Percentiles rank a stretch among this genome's conserved stretches.
These are phyloP conservation scores for Bombus terrestris DNA, from an alignment of 1,140 invertebrate species.

Conservation along the genomic window DNA sequence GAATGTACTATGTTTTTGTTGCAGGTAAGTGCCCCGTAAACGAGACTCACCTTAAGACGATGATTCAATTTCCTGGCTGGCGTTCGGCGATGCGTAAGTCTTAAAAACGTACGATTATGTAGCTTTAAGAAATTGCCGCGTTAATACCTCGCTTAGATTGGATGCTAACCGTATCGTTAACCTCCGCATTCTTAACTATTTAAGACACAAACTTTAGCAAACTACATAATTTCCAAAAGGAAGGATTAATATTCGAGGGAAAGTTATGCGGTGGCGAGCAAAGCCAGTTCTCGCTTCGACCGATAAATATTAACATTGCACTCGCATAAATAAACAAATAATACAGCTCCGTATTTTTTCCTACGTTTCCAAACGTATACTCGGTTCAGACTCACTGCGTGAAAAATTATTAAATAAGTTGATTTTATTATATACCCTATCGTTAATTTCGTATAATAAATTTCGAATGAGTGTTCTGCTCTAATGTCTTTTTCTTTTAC, in stretches of 20 bases:
- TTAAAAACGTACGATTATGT: slow-evolving; percentile 36
- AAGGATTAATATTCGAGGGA: neutral
- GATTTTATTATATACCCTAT: neutral
- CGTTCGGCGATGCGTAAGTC: slow-evolving; percentile 39
- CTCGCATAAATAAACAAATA: neutral
- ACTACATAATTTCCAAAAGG: neutral
- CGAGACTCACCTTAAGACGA: slow-evolving; percentile 27
- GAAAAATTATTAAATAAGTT: too few species aligned
- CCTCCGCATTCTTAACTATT: neutral
- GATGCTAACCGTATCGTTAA: neutral
- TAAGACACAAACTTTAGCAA: neutral
- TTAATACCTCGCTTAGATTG: neutral
- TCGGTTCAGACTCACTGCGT: too few species aligned
- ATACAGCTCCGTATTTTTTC: neutral
- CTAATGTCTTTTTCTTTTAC: too few species aligned
- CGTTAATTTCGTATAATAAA: too few species aligned
- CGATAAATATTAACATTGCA: neutral
- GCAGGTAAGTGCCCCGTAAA: slow-evolving; percentile 56
- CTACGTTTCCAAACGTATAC: neutral
- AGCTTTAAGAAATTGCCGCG: slow-evolving; percentile 25
- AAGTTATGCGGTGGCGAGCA: neutral
- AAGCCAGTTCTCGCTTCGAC: neutral
- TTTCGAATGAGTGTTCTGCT: too few species aligned
- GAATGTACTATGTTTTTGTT: slow-evolving; percentile 42
- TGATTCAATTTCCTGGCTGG: slow-evolving; percentile 56